Base-by-base conservation (phyloP, 2,113 vertebrate genomes). In the Microcebus lehilahytsara region DNA sequence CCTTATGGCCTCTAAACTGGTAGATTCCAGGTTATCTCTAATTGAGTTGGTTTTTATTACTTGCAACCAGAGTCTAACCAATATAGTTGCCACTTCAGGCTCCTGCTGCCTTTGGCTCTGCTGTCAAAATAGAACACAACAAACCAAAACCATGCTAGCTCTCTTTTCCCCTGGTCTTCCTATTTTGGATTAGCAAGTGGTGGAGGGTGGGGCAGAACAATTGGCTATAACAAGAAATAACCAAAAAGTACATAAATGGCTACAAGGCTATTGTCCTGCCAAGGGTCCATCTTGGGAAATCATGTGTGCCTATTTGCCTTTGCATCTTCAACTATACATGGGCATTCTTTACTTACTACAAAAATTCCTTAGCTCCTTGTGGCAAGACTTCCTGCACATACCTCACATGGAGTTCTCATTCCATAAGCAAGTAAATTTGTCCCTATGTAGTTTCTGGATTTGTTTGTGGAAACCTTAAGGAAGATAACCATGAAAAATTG, bases 251-350 rank as follows among this genome's bases (percentile, higher is more conserved):
- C 22, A 4, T 0, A 6, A 17, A 34, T 0, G n/a, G n/a, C 75
- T 6, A 3, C 0, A 0, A 16, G 34, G 11, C 32, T 20, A 3
- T 62, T 60, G 9, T 19, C 42, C 12, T 32, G 14, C 40, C 67
- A 56, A 27, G 17, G 79, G 42, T 5, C 19, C 37, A 7, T 8
- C 7, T 10, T 37, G 34, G 27, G 32, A 16, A 22, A 14, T 8
- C 60, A 1, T 16, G 19, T 71, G 8, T 20, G 27, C n/a, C 66
- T 17, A 23, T 19, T 91, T 46, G 22, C 71, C 51, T 71, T 23
- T 3, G 22, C 14, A 11, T 17, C 40, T 58, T 27, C 34, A 14
- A 1, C n/a, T 40, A 11, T 9, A 20, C 19, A 0, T 7, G 12
- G 74, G 4, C 56, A 4, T 42, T 25, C 32, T 32, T 40, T 49